These are phyloP conservation scores for Onychorhynchus coronatus DNA, from an alignment of 2,113 vertebrate genomes.

Conservation along the genomic window DNA sequence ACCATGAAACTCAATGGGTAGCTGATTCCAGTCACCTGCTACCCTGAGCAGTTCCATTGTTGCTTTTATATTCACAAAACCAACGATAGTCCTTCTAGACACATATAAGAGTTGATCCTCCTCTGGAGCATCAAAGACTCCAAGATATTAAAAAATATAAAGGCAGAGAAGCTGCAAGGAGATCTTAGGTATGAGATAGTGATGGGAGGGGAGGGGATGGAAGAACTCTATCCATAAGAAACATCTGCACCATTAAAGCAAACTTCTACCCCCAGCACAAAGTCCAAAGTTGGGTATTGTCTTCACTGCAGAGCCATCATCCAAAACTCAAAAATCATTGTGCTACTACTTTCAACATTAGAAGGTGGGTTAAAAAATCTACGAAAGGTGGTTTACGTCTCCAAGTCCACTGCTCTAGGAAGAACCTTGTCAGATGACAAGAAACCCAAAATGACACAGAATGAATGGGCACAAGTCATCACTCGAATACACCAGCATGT, in stretches of 20 bases:
- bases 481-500: fast-evolving
- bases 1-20: neutral
- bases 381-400: neutral
- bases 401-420: neutral
- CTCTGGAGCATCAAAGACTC: neutral
- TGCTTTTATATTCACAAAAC: neutral
- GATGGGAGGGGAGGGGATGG: neutral
- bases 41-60: neutral
- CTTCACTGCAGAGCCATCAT: neutral
- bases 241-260: neutral
- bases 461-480: neutral
- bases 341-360: neutral
- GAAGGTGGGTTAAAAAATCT: neutral
- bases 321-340: neutral
- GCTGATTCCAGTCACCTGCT: neutral
- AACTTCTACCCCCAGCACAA: neutral
- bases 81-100: neutral
- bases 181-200: neutral
- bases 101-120: neutral
- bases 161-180: neutral
- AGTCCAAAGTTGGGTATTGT: neutral
- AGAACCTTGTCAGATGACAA: neutral
- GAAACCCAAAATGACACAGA: neutral
- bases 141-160: neutral
- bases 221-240: neutral